Conservation (phyloP, 2,888 invertebrate species). For the Deilephila elpenor region DNA sequence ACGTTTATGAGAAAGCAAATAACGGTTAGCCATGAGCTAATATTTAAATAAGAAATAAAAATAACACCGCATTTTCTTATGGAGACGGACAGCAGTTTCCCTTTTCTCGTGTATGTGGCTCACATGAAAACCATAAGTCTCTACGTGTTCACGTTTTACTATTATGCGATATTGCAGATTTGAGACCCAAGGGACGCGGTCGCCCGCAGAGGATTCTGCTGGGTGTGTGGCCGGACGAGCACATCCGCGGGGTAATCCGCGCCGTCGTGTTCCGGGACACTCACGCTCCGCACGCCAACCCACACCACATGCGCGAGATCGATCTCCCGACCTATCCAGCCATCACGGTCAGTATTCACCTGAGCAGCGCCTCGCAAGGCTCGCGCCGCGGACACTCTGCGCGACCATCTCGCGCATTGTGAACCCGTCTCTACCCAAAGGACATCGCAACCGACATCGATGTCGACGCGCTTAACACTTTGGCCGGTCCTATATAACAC, state of each 20-base stretch:
- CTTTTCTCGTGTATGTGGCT: slow-evolving; percentile 33
- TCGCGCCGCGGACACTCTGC: slow-evolving; percentile 10
- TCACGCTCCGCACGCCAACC: slow-evolving; percentile 86
- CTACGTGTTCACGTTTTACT: slow-evolving; percentile 80
- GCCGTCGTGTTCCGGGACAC: slow-evolving; percentile 96
- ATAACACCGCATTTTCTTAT: background rate
- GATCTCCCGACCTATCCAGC: slow-evolving; percentile 75
- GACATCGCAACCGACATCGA: slow-evolving; percentile 25
- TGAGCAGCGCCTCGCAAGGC: slow-evolving; percentile 17
- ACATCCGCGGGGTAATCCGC: slow-evolving; percentile 95
- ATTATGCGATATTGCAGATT: slow-evolving; percentile 86
- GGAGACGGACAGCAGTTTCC: background rate
- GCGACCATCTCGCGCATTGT: slow-evolving; percentile 23
- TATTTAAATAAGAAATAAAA: background rate
- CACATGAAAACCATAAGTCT: slow-evolving; percentile 41
- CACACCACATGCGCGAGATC: slow-evolving; percentile 92
- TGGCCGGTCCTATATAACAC: background rate
- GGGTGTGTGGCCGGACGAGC: slow-evolving; percentile 97
- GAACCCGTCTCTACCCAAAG: slow-evolving; percentile 21
- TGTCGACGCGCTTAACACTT: slow-evolving; percentile 26
- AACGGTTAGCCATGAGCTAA: background rate
- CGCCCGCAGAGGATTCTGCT: slow-evolving; percentile 95
- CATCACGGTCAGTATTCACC: slow-evolving; percentile 78
- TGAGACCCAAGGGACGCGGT: slow-evolving; percentile 95
- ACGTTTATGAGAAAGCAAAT: background rate